Conservation (phyloP, 2,797 vertebrate species). For the Perodicticus potto region DNA sequence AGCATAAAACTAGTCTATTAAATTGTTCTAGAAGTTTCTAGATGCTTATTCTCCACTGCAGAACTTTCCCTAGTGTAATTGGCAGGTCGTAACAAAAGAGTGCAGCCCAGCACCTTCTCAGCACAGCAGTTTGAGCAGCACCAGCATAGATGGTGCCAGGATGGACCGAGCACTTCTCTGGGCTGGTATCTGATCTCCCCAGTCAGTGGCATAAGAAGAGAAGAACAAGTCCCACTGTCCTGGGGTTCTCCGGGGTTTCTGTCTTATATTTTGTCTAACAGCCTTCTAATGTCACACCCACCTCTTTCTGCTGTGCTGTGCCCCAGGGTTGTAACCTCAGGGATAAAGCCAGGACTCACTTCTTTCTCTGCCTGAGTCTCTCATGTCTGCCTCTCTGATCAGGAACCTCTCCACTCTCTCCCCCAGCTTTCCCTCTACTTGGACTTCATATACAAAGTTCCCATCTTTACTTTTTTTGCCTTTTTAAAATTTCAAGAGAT, state of each 20-base stretch:
- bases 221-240: not conserved
- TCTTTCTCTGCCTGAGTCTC: not conserved
- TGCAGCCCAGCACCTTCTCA: not conserved
- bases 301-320: not conserved
- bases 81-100: too few relatives aligned
- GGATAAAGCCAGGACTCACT: slow-evolving; percentile 13
- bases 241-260: not conserved
- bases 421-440: not conserved
- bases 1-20: not conserved
- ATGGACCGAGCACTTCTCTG: not conserved
- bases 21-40: not conserved
- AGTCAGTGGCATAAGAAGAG: not conserved
- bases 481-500: not conserved
- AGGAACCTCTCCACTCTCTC: not conserved
- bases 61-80: not conserved
- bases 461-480: slow-evolving; percentile 33
- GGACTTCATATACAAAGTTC: not conserved
- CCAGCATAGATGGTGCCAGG: not conserved
- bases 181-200: not conserved
- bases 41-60: not conserved
- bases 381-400: not conserved
- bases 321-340: not conserved
- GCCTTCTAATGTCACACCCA: slow-evolving; percentile 23
- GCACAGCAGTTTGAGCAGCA: not conserved
- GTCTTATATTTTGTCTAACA: not conserved